Conservation (phyloP, 2,888 invertebrate genomes). For the Dynastes maya region DNA sequence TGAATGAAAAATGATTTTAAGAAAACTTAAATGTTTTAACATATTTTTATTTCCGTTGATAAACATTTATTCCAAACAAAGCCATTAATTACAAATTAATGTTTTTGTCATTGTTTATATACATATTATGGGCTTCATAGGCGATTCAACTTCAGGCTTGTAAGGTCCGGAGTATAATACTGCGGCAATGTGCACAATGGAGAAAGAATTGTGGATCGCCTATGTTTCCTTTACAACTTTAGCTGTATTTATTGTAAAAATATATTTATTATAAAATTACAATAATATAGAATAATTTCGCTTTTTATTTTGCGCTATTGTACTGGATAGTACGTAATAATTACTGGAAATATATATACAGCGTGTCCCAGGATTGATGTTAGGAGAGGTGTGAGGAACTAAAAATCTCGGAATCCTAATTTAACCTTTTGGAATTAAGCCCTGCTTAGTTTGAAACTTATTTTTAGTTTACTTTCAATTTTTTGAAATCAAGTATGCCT, state of each 20-base stretch:
- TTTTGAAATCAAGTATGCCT: too few species aligned
- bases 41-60: conserved; percentile 22
- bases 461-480: too few species aligned
- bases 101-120: conserved; percentile 19
- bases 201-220: conserved; percentile 22
- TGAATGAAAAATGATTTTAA: conserved; percentile 9
- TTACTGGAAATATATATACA: too few species aligned
- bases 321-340: too few species aligned
- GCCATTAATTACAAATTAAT: conserved; percentile 2
- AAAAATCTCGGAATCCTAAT: too few species aligned
- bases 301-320: conserved; percentile 12
- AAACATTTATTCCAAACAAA: conserved; percentile 19
- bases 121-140: conserved; percentile 17
- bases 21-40: conserved; percentile 24
- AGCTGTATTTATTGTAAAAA: conserved; percentile 42
- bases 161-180: not conserved
- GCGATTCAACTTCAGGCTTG: conserved; percentile 3
- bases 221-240: conserved; percentile 32
- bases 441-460: too few species aligned
- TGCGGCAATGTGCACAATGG: not conserved
- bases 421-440: too few species aligned
- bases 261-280: conserved; percentile 44
- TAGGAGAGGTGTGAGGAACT: too few species aligned
- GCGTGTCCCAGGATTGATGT: too few species aligned
- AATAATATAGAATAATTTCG: conserved; percentile 30